These are phyloP conservation scores for Anolis sagrei DNA, from an alignment of 2,113 vertebrate genomes.

Conservation along the genomic window DNA sequence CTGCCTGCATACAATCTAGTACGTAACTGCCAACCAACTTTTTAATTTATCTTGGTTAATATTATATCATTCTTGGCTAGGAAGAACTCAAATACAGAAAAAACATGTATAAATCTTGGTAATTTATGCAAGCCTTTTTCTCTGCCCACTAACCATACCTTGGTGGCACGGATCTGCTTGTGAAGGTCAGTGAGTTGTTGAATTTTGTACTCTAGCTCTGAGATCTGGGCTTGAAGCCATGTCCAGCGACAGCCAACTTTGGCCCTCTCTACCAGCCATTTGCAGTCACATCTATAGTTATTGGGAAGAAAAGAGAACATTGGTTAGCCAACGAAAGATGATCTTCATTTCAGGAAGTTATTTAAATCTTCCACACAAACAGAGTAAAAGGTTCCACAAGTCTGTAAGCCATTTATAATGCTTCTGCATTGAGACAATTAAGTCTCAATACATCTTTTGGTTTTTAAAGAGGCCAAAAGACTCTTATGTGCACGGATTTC, in stretches of 20 bases:
- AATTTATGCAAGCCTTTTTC: constrained; percentile 44
- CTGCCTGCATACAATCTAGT: not conserved
- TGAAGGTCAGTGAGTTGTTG: constrained; percentile 85
- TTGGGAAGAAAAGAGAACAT: constrained; percentile 76
- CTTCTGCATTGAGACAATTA: not conserved
- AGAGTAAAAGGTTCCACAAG: not conserved
- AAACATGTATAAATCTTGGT: constrained; percentile 21
- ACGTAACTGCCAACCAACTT: constrained; percentile 4
- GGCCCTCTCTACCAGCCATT: constrained; percentile 89
- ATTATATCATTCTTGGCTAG: not conserved
- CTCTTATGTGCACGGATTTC: not conserved
- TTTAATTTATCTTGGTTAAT: constrained; percentile 32
- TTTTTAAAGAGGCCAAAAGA: not conserved
- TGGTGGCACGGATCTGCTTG: constrained; percentile 85
- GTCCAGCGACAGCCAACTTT: constrained; percentile 92
- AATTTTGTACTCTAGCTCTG: constrained; percentile 90
- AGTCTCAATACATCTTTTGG: not conserved
- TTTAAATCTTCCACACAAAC: constrained; percentile 56
- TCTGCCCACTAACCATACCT: constrained; percentile 81
- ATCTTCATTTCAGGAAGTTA: constrained; percentile 67
- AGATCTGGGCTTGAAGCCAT: constrained; percentile 91
- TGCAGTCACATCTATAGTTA: constrained; percentile 82
- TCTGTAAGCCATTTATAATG: not conserved
- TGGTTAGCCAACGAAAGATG: constrained; percentile 73
- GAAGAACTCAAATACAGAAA: not conserved